A percentile compares a stretch with the other conserved stretches of the same genome.
Conservation (phyloP, 92 coral and sea anemone species). For the Metridium senile region DNA sequence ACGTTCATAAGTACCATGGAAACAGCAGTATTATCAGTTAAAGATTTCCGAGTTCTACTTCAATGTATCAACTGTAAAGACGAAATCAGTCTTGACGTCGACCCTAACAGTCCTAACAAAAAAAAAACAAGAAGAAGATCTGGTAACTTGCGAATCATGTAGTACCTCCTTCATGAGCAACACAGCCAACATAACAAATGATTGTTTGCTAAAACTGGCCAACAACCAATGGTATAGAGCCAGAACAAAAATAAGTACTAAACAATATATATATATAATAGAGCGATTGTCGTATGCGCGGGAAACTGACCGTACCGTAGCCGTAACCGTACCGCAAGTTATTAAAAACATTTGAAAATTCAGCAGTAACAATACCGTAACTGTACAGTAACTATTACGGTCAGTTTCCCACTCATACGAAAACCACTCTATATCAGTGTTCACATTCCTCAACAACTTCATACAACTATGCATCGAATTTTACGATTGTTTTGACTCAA, state of each 20-base stretch:
- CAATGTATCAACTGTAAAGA: background rate
- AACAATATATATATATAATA: background rate
- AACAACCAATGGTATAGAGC: background rate
- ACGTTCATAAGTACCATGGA: background rate
- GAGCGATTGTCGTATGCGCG: no score
- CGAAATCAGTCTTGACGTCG: background rate
- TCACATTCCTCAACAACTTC: background rate
- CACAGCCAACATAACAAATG: background rate
- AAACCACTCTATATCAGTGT: no score
- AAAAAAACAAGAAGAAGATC: background rate
- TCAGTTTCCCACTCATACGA: no score
- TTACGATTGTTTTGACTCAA: no score
- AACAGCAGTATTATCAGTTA: background rate
- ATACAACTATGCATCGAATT: no score
- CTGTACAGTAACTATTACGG: no score
- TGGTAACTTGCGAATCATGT: background rate
- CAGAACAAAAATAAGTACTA: background rate
- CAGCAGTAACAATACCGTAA: background rate
- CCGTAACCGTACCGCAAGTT: no score
- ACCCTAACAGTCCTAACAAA: background rate
- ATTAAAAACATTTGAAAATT: background rate
- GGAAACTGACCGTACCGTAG: no score
- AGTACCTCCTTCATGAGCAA: background rate
- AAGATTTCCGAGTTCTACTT: background rate
- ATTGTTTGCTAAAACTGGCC: background rate